Conservation (phyloP, 2,888 invertebrate genomes). For the Geotrupes spiniger region DNA sequence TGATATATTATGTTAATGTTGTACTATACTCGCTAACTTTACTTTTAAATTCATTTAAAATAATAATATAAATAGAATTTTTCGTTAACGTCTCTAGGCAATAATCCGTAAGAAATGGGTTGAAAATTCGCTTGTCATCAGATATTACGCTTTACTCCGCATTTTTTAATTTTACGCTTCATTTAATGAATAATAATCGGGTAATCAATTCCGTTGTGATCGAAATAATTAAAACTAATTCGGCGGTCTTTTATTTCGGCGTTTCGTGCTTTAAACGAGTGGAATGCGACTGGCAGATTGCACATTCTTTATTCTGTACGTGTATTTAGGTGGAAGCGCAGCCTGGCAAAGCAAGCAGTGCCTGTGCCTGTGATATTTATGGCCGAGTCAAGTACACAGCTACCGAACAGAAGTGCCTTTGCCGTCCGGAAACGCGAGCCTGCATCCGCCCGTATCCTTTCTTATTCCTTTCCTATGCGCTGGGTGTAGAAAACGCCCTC, state of each 20-base stretch:
- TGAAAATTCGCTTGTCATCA: no score
- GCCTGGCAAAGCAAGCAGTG: conserved; percentile 23
- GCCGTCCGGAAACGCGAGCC: conserved; percentile 21
- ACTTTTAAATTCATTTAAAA: no score
- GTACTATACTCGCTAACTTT: no score
- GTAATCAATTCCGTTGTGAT: conserved; percentile 7
- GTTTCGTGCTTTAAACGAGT: conserved; percentile 10
- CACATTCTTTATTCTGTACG: conserved; percentile 25
- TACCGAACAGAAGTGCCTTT: conserved; percentile 29
- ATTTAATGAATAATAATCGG: no score
- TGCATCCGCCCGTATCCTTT: conserved; percentile 19
- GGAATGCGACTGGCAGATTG: conserved; percentile 19
- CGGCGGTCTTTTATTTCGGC: conserved; percentile 14
- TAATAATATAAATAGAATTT: no score
- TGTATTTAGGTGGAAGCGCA: conserved; percentile 25
- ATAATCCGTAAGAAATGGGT: no score
- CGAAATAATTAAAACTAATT: conserved; percentile 22
- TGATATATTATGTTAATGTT: no score
- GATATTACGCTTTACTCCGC: no score
- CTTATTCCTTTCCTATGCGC: no score
- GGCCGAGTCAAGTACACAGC: conserved; percentile 32
- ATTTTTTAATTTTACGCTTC: no score
- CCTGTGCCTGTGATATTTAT: conserved; percentile 29
- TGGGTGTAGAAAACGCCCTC: conserved; percentile 13
- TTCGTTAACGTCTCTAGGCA: no score